Base-by-base conservation (phyloP, 2,888 invertebrate genomes). In the Agrotis puta region DNA sequence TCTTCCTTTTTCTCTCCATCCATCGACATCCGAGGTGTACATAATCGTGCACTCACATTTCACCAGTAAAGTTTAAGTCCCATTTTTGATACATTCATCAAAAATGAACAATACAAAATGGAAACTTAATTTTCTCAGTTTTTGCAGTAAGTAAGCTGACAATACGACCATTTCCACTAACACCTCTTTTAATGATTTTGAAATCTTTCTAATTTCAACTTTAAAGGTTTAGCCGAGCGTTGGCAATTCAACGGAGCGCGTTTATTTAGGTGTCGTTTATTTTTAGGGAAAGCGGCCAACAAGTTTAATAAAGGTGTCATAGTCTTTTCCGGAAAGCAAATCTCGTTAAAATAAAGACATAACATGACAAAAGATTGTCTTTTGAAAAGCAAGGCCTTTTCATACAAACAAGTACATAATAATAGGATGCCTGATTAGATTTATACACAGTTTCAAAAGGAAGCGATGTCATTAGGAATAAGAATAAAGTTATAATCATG, bases 291-390 rank as follows among this genome's bases (percentile, higher is more conserved):
- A 51, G 22, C 14, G 6, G 14, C 0, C 2, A 22, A 39, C 22
- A 22, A 14, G 20, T 50, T 50, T 56, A 48, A 11, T 24, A 20
- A 13, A 43, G 24, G 5, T 73, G 5, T 45, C 22, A 22, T 33
- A n/a, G 43, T 22, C 27, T 5, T 22, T 59, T 22, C 9, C 43
- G 16, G 16, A 27, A 45, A 51, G n/a, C 22, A 7, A 33, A 51
- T 50, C 27, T 20, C 13, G n/a, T 43, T 33, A 54, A 63, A 74
- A 48, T 51, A 24, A 24, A n/a, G 3, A 53, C 13, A 24, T 33
- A 45, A 47, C n/a, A 64, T 56, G 9, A 75, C 59, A 64, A 47
- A 54, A 54, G 27, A 5, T 14, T 9, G 14, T 22, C 73, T 20
- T 48, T 56, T 68, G 48, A 56, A 43, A 18, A 43, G 24, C 14